These are phyloP conservation scores for Tridacna crocea DNA, from an alignment of 2,888 invertebrate species.

Conservation along the genomic window DNA sequence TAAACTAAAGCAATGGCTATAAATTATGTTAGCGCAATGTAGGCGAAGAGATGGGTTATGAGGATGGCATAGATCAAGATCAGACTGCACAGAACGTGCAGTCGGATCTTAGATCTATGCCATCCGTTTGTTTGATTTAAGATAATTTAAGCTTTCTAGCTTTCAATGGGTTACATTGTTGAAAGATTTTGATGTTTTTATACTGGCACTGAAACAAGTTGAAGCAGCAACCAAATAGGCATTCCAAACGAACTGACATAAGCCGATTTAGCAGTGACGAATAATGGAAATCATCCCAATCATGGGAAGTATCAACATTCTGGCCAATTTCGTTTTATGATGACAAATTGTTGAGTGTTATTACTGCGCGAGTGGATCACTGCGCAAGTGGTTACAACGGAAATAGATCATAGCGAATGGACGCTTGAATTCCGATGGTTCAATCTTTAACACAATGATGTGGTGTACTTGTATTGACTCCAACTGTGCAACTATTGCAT, in stretches of 20 bases:
- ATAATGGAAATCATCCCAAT: background rate
- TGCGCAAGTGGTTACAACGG: constrained; percentile 11
- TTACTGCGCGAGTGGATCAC: constrained; percentile 9
- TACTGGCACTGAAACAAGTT: too few species aligned
- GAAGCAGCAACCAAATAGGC: too few species aligned
- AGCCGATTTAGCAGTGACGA: background rate
- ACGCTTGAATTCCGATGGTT: constrained; percentile 11
- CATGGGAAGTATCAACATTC: constrained; percentile 3
- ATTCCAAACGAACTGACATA: background rate
- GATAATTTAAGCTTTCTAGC: too few species aligned
- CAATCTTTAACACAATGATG: background rate
- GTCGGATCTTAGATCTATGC: too few species aligned
- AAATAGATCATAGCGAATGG: background rate
- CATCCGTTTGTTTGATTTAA: too few species aligned
- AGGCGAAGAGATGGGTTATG: too few species aligned
- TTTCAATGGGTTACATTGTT: too few species aligned
- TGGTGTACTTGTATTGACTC: background rate
- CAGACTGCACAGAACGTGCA: too few species aligned
- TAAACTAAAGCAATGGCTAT: too few species aligned
- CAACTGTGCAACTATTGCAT: background rate
- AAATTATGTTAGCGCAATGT: too few species aligned
- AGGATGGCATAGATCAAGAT: too few species aligned
- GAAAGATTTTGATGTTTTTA: too few species aligned
- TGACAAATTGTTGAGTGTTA: constrained; percentile 12
- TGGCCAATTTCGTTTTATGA: background rate